Conservation (phyloP, 2,113 vertebrate species). For the Microcebus lehilahytsara region DNA sequence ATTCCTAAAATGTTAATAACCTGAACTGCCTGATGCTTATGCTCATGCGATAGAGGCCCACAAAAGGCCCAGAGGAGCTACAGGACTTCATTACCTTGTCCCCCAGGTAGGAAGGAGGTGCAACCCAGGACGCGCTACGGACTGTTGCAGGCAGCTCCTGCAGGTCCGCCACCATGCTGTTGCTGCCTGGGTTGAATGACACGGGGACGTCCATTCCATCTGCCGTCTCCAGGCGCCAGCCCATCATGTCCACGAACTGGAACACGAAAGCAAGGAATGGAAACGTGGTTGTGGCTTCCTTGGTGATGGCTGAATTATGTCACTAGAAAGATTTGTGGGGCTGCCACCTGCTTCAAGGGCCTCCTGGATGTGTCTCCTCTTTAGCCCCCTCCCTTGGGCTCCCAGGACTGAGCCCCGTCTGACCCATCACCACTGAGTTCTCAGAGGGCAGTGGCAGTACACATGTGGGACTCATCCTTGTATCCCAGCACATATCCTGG, state of each 20-base stretch:
- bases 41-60: not conserved
- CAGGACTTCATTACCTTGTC: slow-evolving; percentile 87
- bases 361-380: not conserved
- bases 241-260: slow-evolving; percentile 93
- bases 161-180: slow-evolving; percentile 92
- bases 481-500: not conserved
- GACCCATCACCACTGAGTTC: not conserved
- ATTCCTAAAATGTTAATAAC: not conserved
- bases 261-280: not conserved
- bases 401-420: rapidly evolving
- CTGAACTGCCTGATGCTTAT: not conserved
- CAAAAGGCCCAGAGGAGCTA: not conserved
- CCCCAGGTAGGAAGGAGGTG: slow-evolving; percentile 91
- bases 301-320: not conserved
- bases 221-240: slow-evolving; percentile 88
- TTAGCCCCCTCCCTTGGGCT: too few species aligned
- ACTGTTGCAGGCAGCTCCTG: slow-evolving; percentile 91
- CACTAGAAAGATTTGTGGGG: rapidly evolving
- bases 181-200: slow-evolving; percentile 90
- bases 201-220: slow-evolving; percentile 84
- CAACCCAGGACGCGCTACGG: slow-evolving; percentile 89
- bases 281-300: not conserved
- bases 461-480: not conserved
- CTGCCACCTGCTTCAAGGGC: not conserved
- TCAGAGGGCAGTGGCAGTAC: not conserved